phyloP scores from a whole-genome alignment of 1,140 invertebrate species.

The Euschistus heros region DNA sequence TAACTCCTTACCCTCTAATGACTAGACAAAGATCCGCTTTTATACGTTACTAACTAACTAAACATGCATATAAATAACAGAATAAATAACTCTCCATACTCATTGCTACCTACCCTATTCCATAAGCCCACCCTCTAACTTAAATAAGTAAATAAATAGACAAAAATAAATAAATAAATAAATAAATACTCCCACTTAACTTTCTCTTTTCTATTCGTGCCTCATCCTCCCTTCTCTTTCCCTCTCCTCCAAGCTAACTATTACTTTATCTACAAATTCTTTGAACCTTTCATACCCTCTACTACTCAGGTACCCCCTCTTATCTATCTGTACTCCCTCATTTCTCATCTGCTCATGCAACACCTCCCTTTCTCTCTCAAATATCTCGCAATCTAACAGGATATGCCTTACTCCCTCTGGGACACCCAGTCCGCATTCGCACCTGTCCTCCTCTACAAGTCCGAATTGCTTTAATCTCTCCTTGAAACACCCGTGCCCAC shows the following conservation, averaged over 20 bases:
- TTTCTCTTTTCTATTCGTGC: too few relatives aligned
- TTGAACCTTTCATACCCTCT: not conserved
- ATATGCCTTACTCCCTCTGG: not conserved
- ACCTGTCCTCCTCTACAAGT: not conserved
- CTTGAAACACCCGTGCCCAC: constrained; percentile 1
- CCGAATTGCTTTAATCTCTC: not conserved
- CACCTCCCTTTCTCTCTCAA: not conserved
- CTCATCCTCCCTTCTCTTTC: not conserved
- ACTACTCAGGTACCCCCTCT: not conserved
- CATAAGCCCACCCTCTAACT: too few relatives aligned
- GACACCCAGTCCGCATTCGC: not conserved
- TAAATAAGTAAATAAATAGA: too few relatives aligned
- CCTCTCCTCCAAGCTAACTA: not conserved
- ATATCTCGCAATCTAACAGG: not conserved
- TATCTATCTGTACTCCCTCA: not conserved
- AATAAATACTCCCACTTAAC: too few relatives aligned
- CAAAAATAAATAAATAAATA: too few relatives aligned
- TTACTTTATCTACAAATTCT: not conserved
- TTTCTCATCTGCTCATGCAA: not conserved
- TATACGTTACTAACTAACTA: too few relatives aligned
- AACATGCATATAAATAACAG: too few relatives aligned
- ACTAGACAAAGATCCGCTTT: too few relatives aligned
- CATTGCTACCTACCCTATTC: too few relatives aligned
- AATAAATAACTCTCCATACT: too few relatives aligned
- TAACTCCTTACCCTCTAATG: too few relatives aligned